Evolutionary conservation across 2,113 vertebrate genomes (phyloP).

Genomic region (Camelus bactrianus): DNA sequence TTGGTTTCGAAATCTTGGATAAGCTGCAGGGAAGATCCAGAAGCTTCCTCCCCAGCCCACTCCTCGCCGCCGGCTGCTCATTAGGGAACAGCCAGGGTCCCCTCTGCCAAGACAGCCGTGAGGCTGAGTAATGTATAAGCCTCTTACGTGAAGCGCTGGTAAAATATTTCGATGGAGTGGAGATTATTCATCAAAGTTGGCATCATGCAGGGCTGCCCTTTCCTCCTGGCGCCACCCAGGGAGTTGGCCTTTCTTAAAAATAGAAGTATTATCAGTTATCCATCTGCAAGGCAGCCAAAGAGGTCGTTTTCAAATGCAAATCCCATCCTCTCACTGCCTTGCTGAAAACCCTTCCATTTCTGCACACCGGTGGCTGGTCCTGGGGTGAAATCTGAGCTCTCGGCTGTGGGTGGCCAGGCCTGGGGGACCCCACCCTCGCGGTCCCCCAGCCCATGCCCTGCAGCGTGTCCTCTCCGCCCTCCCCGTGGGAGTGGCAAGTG

Average conservation of each 20-base stretch:
- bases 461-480: neutral
- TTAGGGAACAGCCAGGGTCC: slow-evolving; percentile 50
- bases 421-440: fast-evolving
- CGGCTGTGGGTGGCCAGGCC: fast-evolving
- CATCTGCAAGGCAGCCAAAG: neutral
- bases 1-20: neutral
- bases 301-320: slow-evolving; percentile 35
- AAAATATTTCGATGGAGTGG: slow-evolving; percentile 68
- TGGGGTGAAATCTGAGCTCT: neutral
- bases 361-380: fast-evolving
- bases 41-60: neutral
- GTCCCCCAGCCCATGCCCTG: neutral
- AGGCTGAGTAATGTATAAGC: slow-evolving; percentile 79
- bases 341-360: neutral
- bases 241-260: slow-evolving; percentile 73
- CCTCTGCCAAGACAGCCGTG: slow-evolving; percentile 58
- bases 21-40: neutral
- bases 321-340: fast-evolving
- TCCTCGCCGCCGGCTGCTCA: neutral
- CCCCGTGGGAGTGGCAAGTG: neutral
- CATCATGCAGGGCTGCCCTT: slow-evolving; percentile 61
- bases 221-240: slow-evolving; percentile 50
- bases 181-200: slow-evolving; percentile 76
- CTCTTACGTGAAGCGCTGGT: slow-evolving; percentile 49
- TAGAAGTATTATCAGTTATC: neutral